These are phyloP conservation scores for Norana najaformis DNA, from an alignment of 2,888 invertebrate genomes.

Conservation along the genomic window DNA sequence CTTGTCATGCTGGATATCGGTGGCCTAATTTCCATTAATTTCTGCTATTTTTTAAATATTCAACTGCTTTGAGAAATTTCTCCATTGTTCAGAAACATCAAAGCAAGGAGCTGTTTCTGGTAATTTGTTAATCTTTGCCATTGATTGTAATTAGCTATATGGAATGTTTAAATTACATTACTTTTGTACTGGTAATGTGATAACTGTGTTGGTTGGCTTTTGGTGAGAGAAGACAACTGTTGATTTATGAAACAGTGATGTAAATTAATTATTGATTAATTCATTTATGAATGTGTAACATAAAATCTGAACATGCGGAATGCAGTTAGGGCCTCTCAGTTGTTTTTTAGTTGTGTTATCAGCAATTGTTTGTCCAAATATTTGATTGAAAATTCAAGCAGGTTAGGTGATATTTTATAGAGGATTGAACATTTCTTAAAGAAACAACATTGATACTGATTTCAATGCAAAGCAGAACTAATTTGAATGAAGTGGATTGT, in stretches of 20 bases:
- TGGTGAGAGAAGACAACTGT: neutral
- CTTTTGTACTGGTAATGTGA: neutral
- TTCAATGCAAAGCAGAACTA: neutral
- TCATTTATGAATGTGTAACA: neutral
- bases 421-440: neutral
- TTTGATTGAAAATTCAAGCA: constrained; percentile 3
- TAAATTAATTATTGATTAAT: neutral
- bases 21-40: neutral
- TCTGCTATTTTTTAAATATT: too few species aligned
- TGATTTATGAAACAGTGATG: neutral
- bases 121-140: too few species aligned
- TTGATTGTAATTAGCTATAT: too few species aligned
- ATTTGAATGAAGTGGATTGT: neutral
- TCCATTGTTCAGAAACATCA: neutral
- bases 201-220: neutral
- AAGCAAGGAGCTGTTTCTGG: neutral
- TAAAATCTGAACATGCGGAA: neutral
- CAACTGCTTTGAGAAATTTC: neutral
- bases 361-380: neutral
- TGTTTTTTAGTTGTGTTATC: neutral
- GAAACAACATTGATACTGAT: neutral
- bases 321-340: neutral
- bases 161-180: neutral
- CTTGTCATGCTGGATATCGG: neutral
- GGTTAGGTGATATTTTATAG: neutral